Evolutionary conservation across 2,888 invertebrate species (phyloP).

Genomic region (Phortica magna): DNA sequence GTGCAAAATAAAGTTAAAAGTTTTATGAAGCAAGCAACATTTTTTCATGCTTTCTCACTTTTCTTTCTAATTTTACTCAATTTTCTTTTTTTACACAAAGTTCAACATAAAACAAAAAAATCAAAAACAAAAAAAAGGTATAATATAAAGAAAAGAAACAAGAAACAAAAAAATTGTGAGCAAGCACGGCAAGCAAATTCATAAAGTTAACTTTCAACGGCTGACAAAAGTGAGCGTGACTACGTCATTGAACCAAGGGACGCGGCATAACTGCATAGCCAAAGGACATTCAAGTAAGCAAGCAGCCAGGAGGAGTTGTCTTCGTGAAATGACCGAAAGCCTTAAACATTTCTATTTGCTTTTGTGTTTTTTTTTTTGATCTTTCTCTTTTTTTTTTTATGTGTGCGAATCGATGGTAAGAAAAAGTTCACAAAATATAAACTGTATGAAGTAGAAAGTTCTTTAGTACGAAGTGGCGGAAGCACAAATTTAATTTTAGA

Average conservation of each 20-base stretch:
- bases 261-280: neutral
- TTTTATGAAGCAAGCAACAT: conserved; percentile 51
- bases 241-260: neutral
- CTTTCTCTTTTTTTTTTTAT: too few relatives aligned
- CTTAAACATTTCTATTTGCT: too few relatives aligned
- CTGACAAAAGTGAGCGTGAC: neutral
- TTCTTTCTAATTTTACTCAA: neutral
- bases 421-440: too few relatives aligned
- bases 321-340: too few relatives aligned
- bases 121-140: conserved; percentile 32
- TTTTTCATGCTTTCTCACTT: conserved; percentile 20
- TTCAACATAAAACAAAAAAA: neutral
- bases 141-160: conserved; percentile 38
- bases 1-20: conserved; percentile 54
- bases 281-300: neutral
- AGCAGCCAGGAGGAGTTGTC: too few relatives aligned
- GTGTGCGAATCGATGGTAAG: too few relatives aligned
- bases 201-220: conserved; percentile 43
- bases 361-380: too few relatives aligned
- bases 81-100: conserved; percentile 2
- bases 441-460: too few relatives aligned
- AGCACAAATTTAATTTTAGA: neutral
- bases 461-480: too few relatives aligned
- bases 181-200: conserved; percentile 35
- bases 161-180: conserved; percentile 35